These are phyloP conservation scores for Picathartes gymnocephalus DNA, from an alignment of 2,113 vertebrate species.

Conservation along the genomic window DNA sequence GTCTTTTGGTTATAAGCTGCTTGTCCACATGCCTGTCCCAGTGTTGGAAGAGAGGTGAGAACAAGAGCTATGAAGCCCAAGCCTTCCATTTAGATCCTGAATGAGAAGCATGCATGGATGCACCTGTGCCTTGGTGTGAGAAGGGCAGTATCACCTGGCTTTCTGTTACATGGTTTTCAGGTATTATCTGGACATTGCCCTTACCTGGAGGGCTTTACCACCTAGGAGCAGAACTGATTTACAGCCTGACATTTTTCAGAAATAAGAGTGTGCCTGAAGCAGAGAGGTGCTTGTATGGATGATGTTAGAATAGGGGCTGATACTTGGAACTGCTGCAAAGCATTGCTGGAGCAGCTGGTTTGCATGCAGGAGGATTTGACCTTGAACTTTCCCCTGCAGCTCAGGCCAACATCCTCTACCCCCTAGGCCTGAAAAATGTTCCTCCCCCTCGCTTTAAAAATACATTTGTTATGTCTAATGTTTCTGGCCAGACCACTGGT, in stretches of 20 bases:
- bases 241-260: background rate
- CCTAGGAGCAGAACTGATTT: background rate
- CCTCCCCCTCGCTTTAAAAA: constrained; percentile 34
- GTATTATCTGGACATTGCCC: background rate
- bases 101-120: background rate
- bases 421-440: constrained; percentile 23
- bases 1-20: background rate
- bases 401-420: constrained; percentile 20
- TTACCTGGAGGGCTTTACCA: background rate
- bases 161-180: background rate
- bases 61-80: background rate
- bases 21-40: background rate
- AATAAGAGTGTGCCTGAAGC: background rate
- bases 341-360: background rate
- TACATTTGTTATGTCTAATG: constrained; percentile 49
- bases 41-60: background rate
- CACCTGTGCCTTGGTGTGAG: background rate
- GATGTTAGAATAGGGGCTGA: background rate
- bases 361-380: background rate
- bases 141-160: background rate
- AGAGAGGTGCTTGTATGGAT: background rate
- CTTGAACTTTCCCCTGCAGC: constrained; percentile 31
- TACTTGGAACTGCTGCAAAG: background rate
- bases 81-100: background rate
- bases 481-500: constrained; percentile 1